These are phyloP conservation scores for Epinephelus awoara DNA, from an alignment of 2,797 vertebrate genomes.

Conservation along the genomic window DNA sequence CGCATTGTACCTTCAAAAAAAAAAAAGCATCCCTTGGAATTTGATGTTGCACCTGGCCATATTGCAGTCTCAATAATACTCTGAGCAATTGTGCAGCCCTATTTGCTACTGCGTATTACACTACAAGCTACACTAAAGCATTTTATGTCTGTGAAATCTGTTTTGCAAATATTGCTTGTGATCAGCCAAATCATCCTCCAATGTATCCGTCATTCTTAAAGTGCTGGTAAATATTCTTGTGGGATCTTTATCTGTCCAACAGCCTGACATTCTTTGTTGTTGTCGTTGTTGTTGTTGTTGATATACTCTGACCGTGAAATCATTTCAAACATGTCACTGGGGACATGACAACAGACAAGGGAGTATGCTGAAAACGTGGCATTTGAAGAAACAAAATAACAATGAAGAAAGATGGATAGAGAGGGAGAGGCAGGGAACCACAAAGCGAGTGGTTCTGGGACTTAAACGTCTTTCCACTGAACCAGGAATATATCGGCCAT, in stretches of 20 bases:
- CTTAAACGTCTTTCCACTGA: slow-evolving; percentile 17
- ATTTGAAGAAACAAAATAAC: background rate
- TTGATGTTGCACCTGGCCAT: no score
- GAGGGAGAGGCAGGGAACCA: background rate
- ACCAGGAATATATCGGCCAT: slow-evolving; percentile 17
- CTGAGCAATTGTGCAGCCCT: no score
- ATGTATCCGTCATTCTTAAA: background rate
- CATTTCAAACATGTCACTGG: background rate
- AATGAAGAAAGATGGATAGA: background rate
- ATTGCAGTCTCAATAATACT: no score
- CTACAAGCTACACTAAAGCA: background rate
- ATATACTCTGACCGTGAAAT: background rate
- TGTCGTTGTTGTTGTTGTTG: background rate
- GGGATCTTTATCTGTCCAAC: slow-evolving; percentile 1
- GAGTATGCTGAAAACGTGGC: background rate
- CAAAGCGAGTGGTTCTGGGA: slow-evolving; percentile 8
- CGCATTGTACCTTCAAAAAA: no score
- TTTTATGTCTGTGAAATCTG: background rate
- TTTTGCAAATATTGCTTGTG: slow-evolving; percentile 12
- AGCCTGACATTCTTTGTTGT: slow-evolving; percentile 1
- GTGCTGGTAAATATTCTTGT: background rate
- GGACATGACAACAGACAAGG: slow-evolving; percentile 10
- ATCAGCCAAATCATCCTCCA: slow-evolving; percentile 14
- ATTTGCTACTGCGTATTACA: background rate
- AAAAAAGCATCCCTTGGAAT: no score